Evolutionary conservation across 2,113 vertebrate species (phyloP), one percentile per base, ranked within the genome.

Genomic region (Alethe diademata): DNA sequence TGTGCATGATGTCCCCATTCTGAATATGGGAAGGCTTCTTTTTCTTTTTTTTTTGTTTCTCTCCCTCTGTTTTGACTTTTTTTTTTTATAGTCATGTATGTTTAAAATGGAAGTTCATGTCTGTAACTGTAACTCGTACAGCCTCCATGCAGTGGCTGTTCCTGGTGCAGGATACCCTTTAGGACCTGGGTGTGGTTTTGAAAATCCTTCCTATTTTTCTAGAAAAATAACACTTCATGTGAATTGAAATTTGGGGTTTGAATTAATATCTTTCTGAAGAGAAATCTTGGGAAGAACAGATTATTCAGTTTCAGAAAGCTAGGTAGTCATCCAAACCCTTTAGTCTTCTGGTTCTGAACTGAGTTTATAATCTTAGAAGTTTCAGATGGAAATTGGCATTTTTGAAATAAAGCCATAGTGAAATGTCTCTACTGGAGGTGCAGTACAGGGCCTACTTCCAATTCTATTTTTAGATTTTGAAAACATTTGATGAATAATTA

Each of bases 11-110:
- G 16, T 75, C 47, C 61, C 3, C 0, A 13, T 60, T 54, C 29
- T 1, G 2, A 67, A 22, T 57, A 26, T 8, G 17, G 16, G 6
- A 78, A 43, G 4, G 16, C 5, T 48, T 9, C 1, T 42, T 40
- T 14, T 26, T 16, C 0, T 24, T 26, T 14, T 4, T 4, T 22
- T 11, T 13, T 2, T 11, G 5, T 23, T 23, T 48, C 14, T 29
- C 50, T 51, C 5, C 8, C 8, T 14, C 9, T 20, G 12, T 42
- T 18, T 18, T 12, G 15, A 47, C 12, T 58, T 1, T 13, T 47
- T 56, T 35, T 75, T 78, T 75, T 88, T 8, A 3, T 22, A 31
- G 24, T 28, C 13, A 12, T 53, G 13, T 36, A 5, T 25, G 28
- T 69, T 75, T 85, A 14, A 65, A 35, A 29, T 33, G 29, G 86